Base-by-base conservation (phyloP, 2,797 vertebrate genomes). In the Sebastes matsubarae region DNA sequence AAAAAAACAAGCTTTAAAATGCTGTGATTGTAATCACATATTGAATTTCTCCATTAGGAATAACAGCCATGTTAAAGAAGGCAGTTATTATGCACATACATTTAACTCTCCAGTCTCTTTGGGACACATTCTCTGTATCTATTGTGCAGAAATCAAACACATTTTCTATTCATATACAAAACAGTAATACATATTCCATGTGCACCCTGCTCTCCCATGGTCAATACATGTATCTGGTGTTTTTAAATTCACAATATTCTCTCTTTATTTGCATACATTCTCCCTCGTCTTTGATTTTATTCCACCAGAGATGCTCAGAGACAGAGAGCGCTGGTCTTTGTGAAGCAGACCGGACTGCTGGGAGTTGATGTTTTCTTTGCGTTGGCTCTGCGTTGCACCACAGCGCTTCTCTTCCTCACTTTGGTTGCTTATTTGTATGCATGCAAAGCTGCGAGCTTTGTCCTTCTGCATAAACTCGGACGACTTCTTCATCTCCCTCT, bases 291-390 rank as follows among this genome's bases (percentile, higher is more conserved):
- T 38, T 54, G 20, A 18, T 64, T 27, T 27, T 12, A n/a, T 68
- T 60, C 14, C 12, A 27, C n/a, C 36, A 25, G 32, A 58, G 68
- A 57, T 13, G 57, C 57, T 12, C 58, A 8, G 46, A 25, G 60
- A 57, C 57, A 13, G n/a, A 32, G 25, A 18, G 54, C 52, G 30
- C 38, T 10, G 66, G 20, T 57, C 24, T 84, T 75, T 80, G 61
- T 82, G 73, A 77, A 24, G 46, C 61, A 34, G 59, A 34, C 12
- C 14, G 2, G 52, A 7, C 68, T 36, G 36, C 87, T 79, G 75
- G 11, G 58, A 74, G 34, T 64, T 59, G 11, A 75, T 32, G 3
- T 66, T 57, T 68, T 25, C 61, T 65, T 60, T 60, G 52, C 18
- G n/a, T 69, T 13, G 4, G 24, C 66, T 63, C 27, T 13, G 36